These are phyloP conservation scores for Alloscopus bannaensis DNA, from an alignment of 2,888 invertebrate species.

Conservation along the genomic window DNA sequence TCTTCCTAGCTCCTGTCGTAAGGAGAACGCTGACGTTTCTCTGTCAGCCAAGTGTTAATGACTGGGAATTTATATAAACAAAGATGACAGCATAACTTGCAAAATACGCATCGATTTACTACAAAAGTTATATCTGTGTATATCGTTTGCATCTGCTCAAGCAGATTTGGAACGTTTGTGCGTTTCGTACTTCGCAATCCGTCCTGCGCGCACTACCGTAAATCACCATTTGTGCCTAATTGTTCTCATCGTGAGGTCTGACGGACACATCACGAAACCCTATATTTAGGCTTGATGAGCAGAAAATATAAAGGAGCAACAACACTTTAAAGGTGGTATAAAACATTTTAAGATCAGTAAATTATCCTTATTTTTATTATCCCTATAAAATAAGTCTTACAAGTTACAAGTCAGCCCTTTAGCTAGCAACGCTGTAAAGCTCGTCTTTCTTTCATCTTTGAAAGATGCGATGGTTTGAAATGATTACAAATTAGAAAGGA, in stretches of 20 bases:
- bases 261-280: conserved; percentile 40
- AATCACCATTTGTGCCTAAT: conserved; percentile 45
- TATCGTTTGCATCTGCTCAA: too few species aligned
- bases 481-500: conserved; percentile 60
- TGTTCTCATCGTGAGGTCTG: conserved; percentile 40
- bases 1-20: too few species aligned
- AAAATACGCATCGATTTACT: too few species aligned
- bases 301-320: conserved; percentile 12
- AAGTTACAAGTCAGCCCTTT: neutral
- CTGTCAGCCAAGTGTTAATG: too few species aligned
- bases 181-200: too few species aligned
- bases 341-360: conserved; percentile 5
- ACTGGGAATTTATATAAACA: too few species aligned
- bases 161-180: too few species aligned
- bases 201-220: conserved; percentile 30
- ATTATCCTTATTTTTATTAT: neutral
- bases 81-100: too few species aligned
- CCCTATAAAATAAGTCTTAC: neutral
- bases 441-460: conserved; percentile 8
- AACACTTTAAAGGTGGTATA: neutral
- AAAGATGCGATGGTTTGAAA: conserved; percentile 45
- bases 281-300: conserved; percentile 22
- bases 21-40: too few species aligned
- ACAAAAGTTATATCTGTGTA: too few species aligned
- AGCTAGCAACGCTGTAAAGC: neutral